Conservation (phyloP, 2,797 vertebrate species). For the Tragopan temminckii region DNA sequence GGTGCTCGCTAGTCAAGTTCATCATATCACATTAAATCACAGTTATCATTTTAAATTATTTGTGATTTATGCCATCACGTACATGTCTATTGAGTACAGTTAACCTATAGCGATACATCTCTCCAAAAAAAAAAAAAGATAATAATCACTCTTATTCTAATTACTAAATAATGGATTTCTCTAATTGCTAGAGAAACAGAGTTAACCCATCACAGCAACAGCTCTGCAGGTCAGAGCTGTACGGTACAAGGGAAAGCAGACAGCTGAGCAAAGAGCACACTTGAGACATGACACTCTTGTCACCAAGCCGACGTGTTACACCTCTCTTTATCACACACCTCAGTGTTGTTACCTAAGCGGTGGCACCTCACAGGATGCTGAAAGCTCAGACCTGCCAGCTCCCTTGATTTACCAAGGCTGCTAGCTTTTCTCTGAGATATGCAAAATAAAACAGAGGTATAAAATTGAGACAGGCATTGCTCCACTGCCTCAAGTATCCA, state of each 20-base stretch:
- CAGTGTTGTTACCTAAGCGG: background rate
- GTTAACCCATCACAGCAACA: background rate
- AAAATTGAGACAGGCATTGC: fast-evolving
- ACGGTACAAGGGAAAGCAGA: background rate
- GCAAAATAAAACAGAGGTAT: background rate
- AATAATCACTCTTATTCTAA: background rate
- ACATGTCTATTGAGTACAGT: background rate
- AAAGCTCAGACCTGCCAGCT: background rate
- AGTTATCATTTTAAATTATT: background rate
- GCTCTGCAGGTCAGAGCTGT: fast-evolving
- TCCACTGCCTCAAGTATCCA: background rate
- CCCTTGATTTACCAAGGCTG: background rate
- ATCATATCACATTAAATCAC: background rate
- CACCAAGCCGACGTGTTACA: background rate
- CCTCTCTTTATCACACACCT: background rate
- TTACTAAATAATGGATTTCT: conserved; percentile 4
- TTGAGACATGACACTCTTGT: background rate
- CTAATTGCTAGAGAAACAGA: conserved; percentile 23
- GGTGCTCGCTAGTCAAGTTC: background rate
- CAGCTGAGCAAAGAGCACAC: background rate
- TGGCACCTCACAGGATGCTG: background rate
- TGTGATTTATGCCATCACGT: background rate
- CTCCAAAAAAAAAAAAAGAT: background rate
- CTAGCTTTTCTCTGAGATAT: background rate
- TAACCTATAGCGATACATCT: background rate